These are phyloP conservation scores for Ianthella basta DNA, from an alignment of 37 sponge, comb jelly and placozoan genomes.

Conservation along the genomic window DNA sequence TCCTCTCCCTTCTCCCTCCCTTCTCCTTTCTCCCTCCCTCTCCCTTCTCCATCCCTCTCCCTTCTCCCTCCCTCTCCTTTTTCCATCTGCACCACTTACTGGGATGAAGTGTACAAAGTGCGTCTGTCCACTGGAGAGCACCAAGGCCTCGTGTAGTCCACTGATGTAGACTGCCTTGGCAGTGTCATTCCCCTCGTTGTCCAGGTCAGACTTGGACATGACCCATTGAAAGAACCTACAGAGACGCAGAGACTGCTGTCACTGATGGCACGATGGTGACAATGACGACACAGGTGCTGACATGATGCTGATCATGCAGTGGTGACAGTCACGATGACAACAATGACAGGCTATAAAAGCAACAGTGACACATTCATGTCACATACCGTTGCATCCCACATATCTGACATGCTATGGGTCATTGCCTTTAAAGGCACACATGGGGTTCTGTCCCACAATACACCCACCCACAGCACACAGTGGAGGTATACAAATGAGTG, in stretches of 20 bases:
- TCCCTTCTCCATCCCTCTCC: not conserved
- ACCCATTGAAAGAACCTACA: conserved; percentile 79
- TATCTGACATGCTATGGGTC: too few species aligned
- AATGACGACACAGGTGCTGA: too few species aligned
- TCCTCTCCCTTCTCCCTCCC: not conserved
- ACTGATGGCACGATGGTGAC: not conserved
- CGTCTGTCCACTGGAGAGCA: not conserved
- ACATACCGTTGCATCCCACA: too few species aligned
- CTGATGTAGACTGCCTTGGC: conserved; percentile 62
- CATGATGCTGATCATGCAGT: too few species aligned
- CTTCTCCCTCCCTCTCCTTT: not conserved
- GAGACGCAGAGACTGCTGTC: not conserved
- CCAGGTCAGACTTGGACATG: conserved; percentile 43
- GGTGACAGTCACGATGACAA: too few species aligned
- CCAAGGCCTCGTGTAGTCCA: conserved; percentile 64
- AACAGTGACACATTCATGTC: too few species aligned
- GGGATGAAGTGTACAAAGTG: conserved; percentile 35
- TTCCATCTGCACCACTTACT: conserved; percentile 28
- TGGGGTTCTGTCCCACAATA: too few species aligned
- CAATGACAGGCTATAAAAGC: too few species aligned
- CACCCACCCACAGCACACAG: too few species aligned
- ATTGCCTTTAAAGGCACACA: too few species aligned
- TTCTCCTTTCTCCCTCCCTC: not conserved
- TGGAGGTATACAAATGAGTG: too few species aligned
- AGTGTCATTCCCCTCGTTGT: conserved; percentile 28